These are phyloP conservation scores for Anolis sagrei DNA, from an alignment of 2,113 vertebrate species.

Conservation along the genomic window DNA sequence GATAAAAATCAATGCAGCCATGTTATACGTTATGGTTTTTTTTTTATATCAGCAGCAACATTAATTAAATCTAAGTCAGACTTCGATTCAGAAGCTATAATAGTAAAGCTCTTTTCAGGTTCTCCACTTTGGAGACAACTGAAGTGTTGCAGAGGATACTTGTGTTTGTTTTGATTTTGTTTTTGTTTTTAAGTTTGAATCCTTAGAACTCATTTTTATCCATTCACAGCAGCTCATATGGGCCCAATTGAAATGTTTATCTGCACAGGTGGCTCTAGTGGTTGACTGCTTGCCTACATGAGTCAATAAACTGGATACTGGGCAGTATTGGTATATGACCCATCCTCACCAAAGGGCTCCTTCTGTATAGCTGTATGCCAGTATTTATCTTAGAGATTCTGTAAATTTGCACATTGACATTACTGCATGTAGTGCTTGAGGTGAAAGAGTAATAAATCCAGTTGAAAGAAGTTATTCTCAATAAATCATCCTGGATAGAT, in stretches of 20 bases:
- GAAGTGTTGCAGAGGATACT: neutral
- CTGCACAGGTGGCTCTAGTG: neutral
- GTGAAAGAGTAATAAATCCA: too few relatives aligned
- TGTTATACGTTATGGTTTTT: conserved; percentile 53
- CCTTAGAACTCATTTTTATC: neutral
- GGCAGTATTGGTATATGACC: too few relatives aligned
- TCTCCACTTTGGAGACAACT: conserved; percentile 20
- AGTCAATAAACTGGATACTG: too few relatives aligned
- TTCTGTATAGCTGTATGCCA: too few relatives aligned
- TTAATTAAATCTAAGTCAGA: conserved; percentile 55
- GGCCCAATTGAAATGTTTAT: neutral
- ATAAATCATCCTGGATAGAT: too few relatives aligned
- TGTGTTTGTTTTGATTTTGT: conserved; percentile 48
- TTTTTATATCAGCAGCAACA: conserved; percentile 34
- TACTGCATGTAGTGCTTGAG: too few relatives aligned
- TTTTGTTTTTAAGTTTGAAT: conserved; percentile 36
- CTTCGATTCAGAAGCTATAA: conserved; percentile 51
- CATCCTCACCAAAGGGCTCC: too few relatives aligned
- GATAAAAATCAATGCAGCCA: conserved; percentile 62
- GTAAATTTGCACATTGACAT: too few relatives aligned
- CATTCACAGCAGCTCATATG: neutral
- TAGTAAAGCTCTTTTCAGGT: conserved; percentile 44
- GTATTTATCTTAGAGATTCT: too few relatives aligned
- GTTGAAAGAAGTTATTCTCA: too few relatives aligned
- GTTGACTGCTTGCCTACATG: too few relatives aligned